These are phyloP conservation scores for Recurvirostra avosetta DNA, from an alignment of 2,113 vertebrate genomes.

Conservation along the genomic window DNA sequence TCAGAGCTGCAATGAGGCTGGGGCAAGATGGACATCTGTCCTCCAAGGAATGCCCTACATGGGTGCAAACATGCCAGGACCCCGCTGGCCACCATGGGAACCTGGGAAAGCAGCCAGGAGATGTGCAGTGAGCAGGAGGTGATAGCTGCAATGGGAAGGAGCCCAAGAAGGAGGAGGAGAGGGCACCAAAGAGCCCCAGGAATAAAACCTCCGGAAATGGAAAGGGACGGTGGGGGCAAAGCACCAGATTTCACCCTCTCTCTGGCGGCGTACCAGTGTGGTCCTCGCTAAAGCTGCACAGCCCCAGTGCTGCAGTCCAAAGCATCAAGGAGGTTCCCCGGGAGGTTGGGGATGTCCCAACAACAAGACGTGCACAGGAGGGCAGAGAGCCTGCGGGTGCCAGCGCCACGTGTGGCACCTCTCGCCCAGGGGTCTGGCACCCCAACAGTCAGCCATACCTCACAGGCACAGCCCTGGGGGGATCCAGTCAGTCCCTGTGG, in stretches of 20 bases:
- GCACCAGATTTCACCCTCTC: background rate
- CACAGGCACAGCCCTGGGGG: background rate
- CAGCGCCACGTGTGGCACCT: background rate
- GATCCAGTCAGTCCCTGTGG: background rate
- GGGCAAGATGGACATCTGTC: background rate
- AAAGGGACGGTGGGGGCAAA: background rate
- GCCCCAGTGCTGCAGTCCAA: background rate
- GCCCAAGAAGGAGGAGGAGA: background rate
- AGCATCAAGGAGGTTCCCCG: background rate
- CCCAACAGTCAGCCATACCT: background rate
- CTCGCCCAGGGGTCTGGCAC: background rate
- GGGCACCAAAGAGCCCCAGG: fast-evolving
- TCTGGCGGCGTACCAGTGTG: fast-evolving
- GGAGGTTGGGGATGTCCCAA: background rate
- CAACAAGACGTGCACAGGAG: fast-evolving
- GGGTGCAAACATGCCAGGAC: background rate
- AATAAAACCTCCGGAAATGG: background rate
- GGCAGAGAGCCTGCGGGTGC: background rate
- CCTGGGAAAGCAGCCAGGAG: background rate
- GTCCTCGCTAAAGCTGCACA: background rate
- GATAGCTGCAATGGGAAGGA: background rate
- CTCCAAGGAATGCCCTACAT: background rate
- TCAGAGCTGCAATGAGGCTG: background rate
- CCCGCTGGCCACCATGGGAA: fast-evolving
- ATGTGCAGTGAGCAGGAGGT: background rate